Conservation (phyloP, 2,888 invertebrate species). For the Nephrotoma appendiculata region DNA sequence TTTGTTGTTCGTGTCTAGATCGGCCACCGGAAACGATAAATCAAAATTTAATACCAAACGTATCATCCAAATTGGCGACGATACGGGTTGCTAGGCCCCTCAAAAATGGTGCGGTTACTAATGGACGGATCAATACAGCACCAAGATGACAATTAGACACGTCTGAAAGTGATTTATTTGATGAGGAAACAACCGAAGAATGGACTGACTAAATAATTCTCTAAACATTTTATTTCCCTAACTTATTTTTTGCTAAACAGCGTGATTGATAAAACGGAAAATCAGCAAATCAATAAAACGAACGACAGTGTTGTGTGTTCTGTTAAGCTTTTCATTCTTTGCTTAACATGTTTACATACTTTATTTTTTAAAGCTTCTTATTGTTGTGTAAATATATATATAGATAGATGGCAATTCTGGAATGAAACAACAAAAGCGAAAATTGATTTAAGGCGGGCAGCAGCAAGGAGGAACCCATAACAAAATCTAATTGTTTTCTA, state of each 20-base stretch:
- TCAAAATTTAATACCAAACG: slow-evolving; percentile 26
- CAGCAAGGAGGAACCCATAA: neutral
- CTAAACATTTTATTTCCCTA: neutral
- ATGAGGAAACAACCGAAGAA: slow-evolving; percentile 23
- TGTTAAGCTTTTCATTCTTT: neutral
- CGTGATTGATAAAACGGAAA: neutral
- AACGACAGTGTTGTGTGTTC: neutral
- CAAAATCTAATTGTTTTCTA: neutral
- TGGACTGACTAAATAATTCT: slow-evolving; percentile 17
- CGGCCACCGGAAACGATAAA: slow-evolving; percentile 17
- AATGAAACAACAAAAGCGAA: neutral
- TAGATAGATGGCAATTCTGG: neutral
- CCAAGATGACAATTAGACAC: slow-evolving; percentile 32
- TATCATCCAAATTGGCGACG: slow-evolving; percentile 23
- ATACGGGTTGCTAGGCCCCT: slow-evolving; percentile 27
- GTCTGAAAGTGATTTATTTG: slow-evolving; percentile 28
- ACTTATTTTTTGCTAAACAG: neutral
- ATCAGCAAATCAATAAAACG: neutral
- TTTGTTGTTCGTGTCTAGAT: slow-evolving; percentile 30
- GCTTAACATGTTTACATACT: neutral
- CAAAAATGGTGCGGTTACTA: slow-evolving; percentile 21
- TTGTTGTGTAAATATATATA: neutral
- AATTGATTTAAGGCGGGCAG: neutral
- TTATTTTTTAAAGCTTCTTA: neutral
- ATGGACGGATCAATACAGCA: slow-evolving; percentile 16